A percentile compares a stretch with the other conserved stretches of the same genome.
These are phyloP conservation scores for Onthophagus sagittarius DNA, from an alignment of 2,888 invertebrate species.

Conservation along the genomic window DNA sequence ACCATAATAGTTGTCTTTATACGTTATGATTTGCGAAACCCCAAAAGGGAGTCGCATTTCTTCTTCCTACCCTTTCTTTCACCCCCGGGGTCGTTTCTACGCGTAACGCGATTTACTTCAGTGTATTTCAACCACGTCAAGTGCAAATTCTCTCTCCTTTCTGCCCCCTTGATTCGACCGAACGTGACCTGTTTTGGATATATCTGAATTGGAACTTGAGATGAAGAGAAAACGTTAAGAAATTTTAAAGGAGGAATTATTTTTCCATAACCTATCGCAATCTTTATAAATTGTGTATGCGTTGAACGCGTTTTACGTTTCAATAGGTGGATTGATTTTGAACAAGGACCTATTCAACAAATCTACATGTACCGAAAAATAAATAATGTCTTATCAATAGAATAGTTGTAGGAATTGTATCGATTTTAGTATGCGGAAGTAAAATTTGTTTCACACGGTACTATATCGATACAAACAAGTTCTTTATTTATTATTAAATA, in stretches of 20 bases:
- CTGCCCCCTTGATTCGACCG: conserved; percentile 43
- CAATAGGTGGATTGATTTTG: neutral
- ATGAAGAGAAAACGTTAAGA: neutral
- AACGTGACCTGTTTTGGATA: conserved; percentile 19
- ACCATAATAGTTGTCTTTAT: conserved; percentile 30
- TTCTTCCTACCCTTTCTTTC: neutral
- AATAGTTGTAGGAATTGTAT: neutral
- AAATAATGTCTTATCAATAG: neutral
- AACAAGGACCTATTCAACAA: neutral
- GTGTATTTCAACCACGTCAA: conserved; percentile 39
- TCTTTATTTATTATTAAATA: neutral
- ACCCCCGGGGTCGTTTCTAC: conserved; percentile 12
- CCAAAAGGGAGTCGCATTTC: neutral
- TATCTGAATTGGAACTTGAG: neutral
- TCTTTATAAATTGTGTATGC: neutral
- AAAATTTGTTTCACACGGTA: neutral
- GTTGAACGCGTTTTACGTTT: too few relatives aligned
- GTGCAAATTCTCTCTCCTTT: conserved; percentile 48
- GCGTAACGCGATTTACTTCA: conserved; percentile 20
- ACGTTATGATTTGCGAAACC: conserved; percentile 22
- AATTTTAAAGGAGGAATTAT: neutral
- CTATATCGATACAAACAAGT: neutral
- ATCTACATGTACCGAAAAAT: neutral
- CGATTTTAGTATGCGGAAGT: neutral
- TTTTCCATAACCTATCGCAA: neutral